These are phyloP conservation scores for Arbacia lixula DNA, from an alignment of 53 echinoderm and acorn worm species.

Conservation along the genomic window DNA sequence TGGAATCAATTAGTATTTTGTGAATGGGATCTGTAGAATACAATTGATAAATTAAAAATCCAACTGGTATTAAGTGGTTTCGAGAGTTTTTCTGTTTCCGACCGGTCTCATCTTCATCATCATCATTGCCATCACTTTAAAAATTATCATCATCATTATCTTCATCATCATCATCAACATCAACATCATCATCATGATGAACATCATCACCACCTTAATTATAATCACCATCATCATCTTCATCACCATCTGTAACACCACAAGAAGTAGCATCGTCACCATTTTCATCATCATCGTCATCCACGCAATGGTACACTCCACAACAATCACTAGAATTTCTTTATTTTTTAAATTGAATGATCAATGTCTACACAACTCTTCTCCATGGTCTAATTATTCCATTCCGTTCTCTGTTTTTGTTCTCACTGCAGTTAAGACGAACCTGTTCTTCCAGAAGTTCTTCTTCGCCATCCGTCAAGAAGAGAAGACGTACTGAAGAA, in stretches of 20 bases:
- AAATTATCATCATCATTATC: not conserved
- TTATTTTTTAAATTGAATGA: not conserved
- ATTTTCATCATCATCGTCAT: not conserved
- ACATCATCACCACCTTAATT: not conserved
- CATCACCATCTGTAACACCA: not conserved
- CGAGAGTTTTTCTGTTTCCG: too few relatives aligned
- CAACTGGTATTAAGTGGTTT: too few relatives aligned
- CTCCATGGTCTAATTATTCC: too few relatives aligned
- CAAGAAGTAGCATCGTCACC: not conserved
- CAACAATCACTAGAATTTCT: too few relatives aligned
- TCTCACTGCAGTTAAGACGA: conserved; percentile 57
- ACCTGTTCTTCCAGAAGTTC: conserved; percentile 68
- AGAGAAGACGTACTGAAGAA: conserved; percentile 63
- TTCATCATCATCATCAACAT: not conserved
- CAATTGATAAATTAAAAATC: too few relatives aligned
- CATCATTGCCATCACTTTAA: too few relatives aligned
- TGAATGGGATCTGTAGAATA: too few relatives aligned
- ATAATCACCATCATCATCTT: not conserved
- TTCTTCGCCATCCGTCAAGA: conserved; percentile 76
- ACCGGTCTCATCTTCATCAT: too few relatives aligned
- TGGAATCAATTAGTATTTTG: too few relatives aligned
- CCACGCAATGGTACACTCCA: too few relatives aligned
- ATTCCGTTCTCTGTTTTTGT: not conserved
- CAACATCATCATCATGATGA: not conserved
- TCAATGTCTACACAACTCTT: not conserved